Evolutionary conservation across 1,140 invertebrate species (phyloP).

Genomic region (Saccostrea echinata): DNA sequence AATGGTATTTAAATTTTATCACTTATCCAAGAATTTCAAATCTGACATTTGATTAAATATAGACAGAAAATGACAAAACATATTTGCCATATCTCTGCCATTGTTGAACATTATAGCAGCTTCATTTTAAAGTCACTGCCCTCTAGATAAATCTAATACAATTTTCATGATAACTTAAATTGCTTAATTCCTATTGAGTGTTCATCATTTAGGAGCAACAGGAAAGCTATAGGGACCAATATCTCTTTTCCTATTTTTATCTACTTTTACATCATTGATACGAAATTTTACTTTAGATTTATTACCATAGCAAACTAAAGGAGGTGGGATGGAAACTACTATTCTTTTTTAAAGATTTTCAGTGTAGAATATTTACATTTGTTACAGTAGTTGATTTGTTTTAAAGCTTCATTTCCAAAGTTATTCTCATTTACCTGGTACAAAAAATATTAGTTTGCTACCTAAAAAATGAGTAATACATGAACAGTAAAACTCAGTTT

Average conservation of each 20-base stretch:
- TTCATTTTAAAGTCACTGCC: slow-evolving; percentile 32
- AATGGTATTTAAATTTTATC: not conserved
- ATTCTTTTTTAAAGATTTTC: too few species aligned
- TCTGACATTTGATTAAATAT: slow-evolving; percentile 1
- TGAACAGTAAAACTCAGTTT: too few species aligned
- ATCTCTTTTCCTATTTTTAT: slow-evolving; percentile 11
- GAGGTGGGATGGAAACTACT: too few species aligned
- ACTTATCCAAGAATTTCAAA: slow-evolving; percentile 3
- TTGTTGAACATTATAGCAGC: not conserved
- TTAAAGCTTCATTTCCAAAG: too few species aligned
- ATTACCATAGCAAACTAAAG: too few species aligned
- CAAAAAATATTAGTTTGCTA: too few species aligned
- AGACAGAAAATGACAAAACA: slow-evolving; percentile 10
- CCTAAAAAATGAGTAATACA: too few species aligned
- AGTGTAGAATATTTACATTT: too few species aligned
- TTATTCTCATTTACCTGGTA: too few species aligned
- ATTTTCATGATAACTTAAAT: not conserved
- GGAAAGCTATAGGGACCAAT: not conserved
- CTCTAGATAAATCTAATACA: not conserved
- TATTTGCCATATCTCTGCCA: not conserved
- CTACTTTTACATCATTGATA: not conserved
- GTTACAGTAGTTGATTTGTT: too few species aligned
- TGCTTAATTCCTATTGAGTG: not conserved
- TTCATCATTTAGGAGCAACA: not conserved
- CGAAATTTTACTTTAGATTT: not conserved